phyloP scores from a whole-genome alignment of 2,113 vertebrate genomes.

The Chlorodrepanis virens region DNA sequence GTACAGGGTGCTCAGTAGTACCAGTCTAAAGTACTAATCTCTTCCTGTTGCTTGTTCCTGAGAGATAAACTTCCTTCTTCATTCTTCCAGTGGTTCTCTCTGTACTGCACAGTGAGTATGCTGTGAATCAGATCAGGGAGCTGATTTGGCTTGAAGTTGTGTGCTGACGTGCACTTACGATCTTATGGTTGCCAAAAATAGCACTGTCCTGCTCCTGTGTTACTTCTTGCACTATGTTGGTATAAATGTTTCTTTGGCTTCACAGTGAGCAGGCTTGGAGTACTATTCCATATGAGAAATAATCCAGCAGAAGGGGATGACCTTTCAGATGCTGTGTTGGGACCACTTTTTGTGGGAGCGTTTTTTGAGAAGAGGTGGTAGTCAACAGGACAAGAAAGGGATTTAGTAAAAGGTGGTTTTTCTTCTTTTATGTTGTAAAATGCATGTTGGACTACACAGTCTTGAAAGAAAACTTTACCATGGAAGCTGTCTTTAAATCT shows the following conservation, averaged over 20 bases:
- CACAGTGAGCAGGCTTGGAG: neutral
- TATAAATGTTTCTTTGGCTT: neutral
- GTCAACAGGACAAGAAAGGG: neutral
- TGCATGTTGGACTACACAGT: accelerated
- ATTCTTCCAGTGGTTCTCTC: neutral
- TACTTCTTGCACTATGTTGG: conserved; percentile 9
- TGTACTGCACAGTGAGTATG: accelerated
- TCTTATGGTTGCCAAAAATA: conserved; percentile 35
- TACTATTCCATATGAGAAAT: neutral
- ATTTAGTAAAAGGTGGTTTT: neutral
- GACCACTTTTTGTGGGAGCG: neutral
- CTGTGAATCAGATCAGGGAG: neutral
- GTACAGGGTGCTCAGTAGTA: neutral
- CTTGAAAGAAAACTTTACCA: neutral
- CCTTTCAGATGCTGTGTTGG: neutral
- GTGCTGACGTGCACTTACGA: neutral
- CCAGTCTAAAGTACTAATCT: neutral
- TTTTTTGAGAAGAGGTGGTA: neutral
- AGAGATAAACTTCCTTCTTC: neutral
- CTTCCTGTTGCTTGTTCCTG: neutral
- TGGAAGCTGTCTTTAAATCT: neutral
- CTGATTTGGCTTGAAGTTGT: neutral
- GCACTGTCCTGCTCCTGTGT: conserved; percentile 18
- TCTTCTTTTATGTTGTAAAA: neutral
- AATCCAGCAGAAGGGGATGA: neutral